Evolutionary conservation across 2,797 vertebrate genomes (phyloP), one percentile per base, ranked within the genome.

Genomic region (Cyprinella venusta): DNA sequence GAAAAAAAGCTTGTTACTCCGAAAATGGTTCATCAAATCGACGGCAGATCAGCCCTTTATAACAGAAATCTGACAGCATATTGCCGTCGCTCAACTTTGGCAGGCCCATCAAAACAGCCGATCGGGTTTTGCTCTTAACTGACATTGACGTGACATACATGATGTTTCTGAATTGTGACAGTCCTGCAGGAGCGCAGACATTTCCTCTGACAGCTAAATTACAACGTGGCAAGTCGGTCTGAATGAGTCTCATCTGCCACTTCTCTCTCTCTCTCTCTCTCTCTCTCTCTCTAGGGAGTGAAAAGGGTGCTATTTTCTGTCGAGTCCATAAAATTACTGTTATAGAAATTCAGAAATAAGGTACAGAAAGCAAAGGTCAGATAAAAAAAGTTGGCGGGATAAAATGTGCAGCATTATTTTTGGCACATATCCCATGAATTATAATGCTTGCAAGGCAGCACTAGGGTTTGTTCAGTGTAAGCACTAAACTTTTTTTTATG

Each of bases 131-230:
- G 70, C 84, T 86, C 61, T 70, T 69, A 84, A 87, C 52, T 85
- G 86, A 87, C 83, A 83, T 78, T 88, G 74, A 85, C 85, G 78
- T 40, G 56, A 86, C 84, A 82, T 65, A 65, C 48, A 82, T 88
- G 88, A 87, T 87, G 89, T 82, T 83, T 87, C 78, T 85, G 75
- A 82, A 84, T 83, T 76, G 85, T 87, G 87, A 85, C 88, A 88
- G 86, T 75, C 76, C 74, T 69, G 83, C 85, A 84, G 85, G 88
- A 86, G 86, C 72, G 77, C 84, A 85, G 80, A 86, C 80, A 81
- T 87, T 87, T 88, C 82, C 78, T 88, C 59, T 89, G 88, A 90
- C 87, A 89, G 83, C 88, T 87, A 89, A 89, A 89, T 88, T 87
- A 88, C 79, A 82, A 83, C 83, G 83, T 87, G 85, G 84, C 87